Percentiles rank a stretch among this genome's conserved stretches.
phyloP scores from a whole-genome alignment of 2,888 invertebrate species.

The Rhingia campestris region DNA sequence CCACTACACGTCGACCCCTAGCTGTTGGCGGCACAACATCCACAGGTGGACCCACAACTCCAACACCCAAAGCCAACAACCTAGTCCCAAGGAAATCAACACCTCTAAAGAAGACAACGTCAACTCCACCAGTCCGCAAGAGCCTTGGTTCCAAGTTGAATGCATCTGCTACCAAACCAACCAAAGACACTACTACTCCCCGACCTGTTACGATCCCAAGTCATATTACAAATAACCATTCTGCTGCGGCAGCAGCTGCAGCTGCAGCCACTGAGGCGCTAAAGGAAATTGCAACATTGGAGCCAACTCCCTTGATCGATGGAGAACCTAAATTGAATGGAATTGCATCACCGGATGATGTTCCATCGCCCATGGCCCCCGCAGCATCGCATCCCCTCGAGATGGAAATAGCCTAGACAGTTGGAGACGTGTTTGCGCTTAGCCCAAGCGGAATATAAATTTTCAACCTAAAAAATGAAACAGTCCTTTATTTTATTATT shows the following conservation, averaged over 20 bases:
- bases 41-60: constrained; percentile 60
- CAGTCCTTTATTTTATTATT: constrained; percentile 73
- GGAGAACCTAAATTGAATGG: constrained; percentile 67
- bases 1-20: constrained; percentile 57
- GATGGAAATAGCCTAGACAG: constrained; percentile 56
- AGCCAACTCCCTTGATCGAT: constrained; percentile 14
- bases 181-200: constrained; percentile 71
- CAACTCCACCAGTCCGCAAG: constrained; percentile 64
- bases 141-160: constrained; percentile 67
- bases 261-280: constrained; percentile 13
- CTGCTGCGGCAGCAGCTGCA: constrained; percentile 1
- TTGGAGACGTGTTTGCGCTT: constrained; percentile 38
- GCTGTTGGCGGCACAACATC: constrained; percentile 62
- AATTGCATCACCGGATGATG: constrained; percentile 62
- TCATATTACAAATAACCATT: constrained; percentile 59
- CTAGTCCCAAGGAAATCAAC: constrained; percentile 71
- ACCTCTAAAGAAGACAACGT: constrained; percentile 64
- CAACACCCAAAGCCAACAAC: constrained; percentile 65
- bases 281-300: constrained; percentile 26
- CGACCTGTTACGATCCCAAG: constrained; percentile 62
- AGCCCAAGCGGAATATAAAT: constrained; percentile 48
- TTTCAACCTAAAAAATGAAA: constrained; percentile 43
- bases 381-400: constrained; percentile 44
- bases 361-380: constrained; percentile 50
- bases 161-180: constrained; percentile 66